Percentiles rank a stretch among this genome's conserved stretches.
Evolutionary conservation across 1,140 invertebrate genomes (phyloP).

Genomic region (Heliconius eleuchia): DNA sequence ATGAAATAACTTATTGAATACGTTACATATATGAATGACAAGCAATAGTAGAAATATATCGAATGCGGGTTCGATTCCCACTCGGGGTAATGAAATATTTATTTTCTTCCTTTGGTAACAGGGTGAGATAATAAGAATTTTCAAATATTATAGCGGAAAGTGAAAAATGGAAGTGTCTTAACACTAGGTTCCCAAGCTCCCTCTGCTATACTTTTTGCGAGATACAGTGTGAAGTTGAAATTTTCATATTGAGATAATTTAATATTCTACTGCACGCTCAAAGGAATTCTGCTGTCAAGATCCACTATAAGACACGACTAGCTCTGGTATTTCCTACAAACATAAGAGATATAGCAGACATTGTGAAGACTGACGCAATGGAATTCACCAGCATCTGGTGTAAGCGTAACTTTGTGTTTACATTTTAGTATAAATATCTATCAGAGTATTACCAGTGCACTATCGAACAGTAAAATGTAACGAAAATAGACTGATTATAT

Average conservation of each 20-base stretch:
- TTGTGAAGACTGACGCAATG: constrained; percentile 6
- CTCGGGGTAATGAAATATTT: no score
- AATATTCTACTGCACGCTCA: not conserved
- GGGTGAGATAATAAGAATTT: no score
- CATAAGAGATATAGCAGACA: not conserved
- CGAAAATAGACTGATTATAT: constrained; percentile 18
- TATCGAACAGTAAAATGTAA: constrained; percentile 18
- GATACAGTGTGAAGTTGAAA: no score
- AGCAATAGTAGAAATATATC: no score
- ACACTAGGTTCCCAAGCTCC: no score
- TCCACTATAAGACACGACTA: not conserved
- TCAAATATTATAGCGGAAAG: no score
- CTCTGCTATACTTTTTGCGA: no score
- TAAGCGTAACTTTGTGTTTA: constrained; percentile 12
- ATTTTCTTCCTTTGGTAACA: no score
- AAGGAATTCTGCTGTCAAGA: not conserved
- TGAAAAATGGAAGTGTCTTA: no score
- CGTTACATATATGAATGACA: no score
- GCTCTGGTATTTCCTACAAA: not conserved
- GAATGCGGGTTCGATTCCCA: no score
- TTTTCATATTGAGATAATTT: not conserved
- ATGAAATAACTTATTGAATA: no score
- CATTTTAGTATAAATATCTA: constrained; percentile 5
- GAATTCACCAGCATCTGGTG: constrained; percentile 21
- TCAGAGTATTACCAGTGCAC: not conserved